Evolutionary conservation across 2,797 vertebrate species (phyloP).

Genomic region (Coracias cyanogaster): DNA sequence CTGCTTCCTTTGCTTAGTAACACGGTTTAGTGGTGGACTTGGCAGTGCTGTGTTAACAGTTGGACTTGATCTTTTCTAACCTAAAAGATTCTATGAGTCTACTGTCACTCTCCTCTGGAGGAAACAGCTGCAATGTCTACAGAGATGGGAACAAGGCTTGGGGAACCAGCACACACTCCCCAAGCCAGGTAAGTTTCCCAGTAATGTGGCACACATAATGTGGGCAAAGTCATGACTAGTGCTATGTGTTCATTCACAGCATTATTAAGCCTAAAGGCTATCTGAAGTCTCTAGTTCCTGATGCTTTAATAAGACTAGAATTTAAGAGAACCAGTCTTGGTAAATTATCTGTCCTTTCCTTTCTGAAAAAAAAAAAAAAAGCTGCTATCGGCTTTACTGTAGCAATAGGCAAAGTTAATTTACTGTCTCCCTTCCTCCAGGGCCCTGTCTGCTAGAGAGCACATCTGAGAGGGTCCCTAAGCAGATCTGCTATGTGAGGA

Average conservation of each 20-base stretch:
- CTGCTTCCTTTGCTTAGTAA: not conserved
- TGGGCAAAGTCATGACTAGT: not conserved
- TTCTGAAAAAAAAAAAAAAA: not conserved
- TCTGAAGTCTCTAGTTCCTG: not conserved
- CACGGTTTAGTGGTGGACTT: not conserved
- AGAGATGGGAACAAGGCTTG: not conserved
- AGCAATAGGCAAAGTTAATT: not conserved
- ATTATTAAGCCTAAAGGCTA: not conserved
- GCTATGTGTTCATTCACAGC: fast-evolving
- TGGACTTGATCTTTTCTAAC: not conserved
- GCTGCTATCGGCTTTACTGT: not conserved
- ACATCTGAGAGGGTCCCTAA: not conserved
- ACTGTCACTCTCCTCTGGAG: not conserved
- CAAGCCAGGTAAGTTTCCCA: not conserved
- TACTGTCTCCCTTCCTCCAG: not conserved
- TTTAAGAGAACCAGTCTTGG: not conserved
- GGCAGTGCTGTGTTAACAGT: not conserved
- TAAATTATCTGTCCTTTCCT: not conserved
- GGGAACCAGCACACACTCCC: not conserved
- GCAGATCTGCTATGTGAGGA: not conserved
- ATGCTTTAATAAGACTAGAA: not conserved
- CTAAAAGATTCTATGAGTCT: not conserved
- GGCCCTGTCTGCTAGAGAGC: not conserved
- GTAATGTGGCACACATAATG: fast-evolving
- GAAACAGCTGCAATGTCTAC: not conserved